Evolutionary conservation across 2,797 vertebrate genomes (phyloP).

Genomic region (Brachymystax lenok): DNA sequence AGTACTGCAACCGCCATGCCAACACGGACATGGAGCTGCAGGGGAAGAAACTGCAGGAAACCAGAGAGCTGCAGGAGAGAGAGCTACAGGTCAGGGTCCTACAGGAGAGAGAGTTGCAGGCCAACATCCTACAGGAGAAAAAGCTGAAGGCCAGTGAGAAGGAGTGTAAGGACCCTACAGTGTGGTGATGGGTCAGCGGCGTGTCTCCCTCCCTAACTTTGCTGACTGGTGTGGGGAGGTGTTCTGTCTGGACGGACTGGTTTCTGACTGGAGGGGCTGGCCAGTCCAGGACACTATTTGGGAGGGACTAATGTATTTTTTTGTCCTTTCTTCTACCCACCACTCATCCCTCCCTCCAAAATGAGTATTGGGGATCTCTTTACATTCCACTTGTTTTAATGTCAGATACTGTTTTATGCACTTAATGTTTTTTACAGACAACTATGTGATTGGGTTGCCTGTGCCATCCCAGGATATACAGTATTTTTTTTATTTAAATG

Average conservation of each 20-base stretch:
- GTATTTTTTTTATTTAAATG: too few relatives aligned
- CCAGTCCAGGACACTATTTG: not conserved
- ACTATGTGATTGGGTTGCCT: constrained; percentile 12
- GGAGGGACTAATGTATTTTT: constrained; percentile 33
- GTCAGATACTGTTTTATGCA: constrained; percentile 3
- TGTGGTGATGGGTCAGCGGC: constrained; percentile 60
- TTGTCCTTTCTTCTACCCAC: constrained; percentile 33
- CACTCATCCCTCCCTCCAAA: constrained; percentile 9
- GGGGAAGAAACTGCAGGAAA: not conserved
- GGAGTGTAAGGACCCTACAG: constrained; percentile 42
- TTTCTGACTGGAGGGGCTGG: not conserved
- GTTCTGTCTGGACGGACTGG: not conserved
- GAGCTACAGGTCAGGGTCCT: not conserved
- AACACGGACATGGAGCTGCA: constrained; percentile 50
- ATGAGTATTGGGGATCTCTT: constrained; percentile 38
- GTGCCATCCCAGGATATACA: too few relatives aligned
- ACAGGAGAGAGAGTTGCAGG: not conserved
- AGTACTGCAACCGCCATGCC: constrained; percentile 42
- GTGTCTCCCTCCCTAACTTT: not conserved
- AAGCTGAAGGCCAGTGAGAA: not conserved
- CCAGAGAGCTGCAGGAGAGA: not conserved
- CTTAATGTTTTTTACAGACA: constrained; percentile 31
- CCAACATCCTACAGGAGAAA: not conserved
- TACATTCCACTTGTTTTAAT: constrained; percentile 15
- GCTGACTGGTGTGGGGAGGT: not conserved